Conservation (phyloP, 2,797 vertebrate genomes). For the Orientallactaga sibirica region DNA sequence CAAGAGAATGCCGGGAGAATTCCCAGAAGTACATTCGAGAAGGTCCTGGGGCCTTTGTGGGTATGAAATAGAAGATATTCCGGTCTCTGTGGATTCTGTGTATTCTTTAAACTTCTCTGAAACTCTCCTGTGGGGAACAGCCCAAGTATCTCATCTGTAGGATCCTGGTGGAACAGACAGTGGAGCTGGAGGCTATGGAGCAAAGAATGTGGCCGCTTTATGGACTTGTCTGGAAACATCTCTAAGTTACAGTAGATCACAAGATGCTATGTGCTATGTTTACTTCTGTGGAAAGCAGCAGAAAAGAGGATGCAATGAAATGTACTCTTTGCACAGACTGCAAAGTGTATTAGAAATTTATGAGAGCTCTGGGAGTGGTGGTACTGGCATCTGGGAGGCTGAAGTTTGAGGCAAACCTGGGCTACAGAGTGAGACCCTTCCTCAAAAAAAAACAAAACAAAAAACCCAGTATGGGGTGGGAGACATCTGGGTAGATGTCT, state of each 20-base stretch:
- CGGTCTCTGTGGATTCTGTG: not conserved
- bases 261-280: not conserved
- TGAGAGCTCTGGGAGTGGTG: not conserved
- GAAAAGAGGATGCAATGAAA: not conserved
- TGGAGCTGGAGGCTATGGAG: not conserved
- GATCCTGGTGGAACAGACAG: not conserved
- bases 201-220: not conserved
- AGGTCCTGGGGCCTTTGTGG: not conserved
- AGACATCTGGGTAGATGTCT: no score
- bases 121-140: not conserved
- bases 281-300: not conserved
- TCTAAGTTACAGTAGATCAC: not conserved
- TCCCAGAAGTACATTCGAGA: not conserved
- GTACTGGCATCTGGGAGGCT: not conserved
- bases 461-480: no score
- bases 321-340: not conserved
- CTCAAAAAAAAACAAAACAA: no score
- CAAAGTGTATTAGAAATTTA: not conserved
- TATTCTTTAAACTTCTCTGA: constrained; percentile 8
- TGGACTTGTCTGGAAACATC: not conserved
- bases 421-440: not conserved
- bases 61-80: not conserved
- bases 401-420: not conserved
- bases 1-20: not conserved
- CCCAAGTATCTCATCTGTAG: not conserved